phyloP scores from a whole-genome alignment of 2,113 vertebrate genomes.

The Corapipo altera region DNA sequence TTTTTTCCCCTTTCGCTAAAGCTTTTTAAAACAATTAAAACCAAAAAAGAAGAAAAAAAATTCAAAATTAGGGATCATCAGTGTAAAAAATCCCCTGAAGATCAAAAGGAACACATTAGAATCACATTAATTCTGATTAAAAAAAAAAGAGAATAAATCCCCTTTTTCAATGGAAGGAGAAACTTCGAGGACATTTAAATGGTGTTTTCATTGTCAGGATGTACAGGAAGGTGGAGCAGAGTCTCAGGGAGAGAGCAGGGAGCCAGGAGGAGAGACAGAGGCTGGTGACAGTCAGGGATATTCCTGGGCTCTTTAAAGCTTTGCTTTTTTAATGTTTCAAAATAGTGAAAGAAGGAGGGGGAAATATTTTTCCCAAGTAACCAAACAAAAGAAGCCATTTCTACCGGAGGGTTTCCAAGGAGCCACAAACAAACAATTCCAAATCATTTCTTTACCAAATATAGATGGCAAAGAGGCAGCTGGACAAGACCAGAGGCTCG shows the following conservation, averaged over 20 bases:
- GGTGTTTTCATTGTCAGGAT: slow-evolving; percentile 55
- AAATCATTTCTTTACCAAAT: slow-evolving; percentile 20
- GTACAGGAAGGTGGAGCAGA: slow-evolving; percentile 45
- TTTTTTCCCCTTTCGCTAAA: background rate
- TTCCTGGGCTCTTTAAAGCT: background rate
- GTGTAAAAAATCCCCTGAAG: slow-evolving; percentile 64
- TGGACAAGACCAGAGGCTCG: background rate
- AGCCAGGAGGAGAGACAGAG: background rate
- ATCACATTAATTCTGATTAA: slow-evolving; percentile 65
- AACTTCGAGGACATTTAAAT: slow-evolving; percentile 50
- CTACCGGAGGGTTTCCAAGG: slow-evolving; percentile 31
- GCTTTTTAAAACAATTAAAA: slow-evolving; percentile 73
- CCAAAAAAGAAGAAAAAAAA: background rate
- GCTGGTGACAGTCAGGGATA: background rate
- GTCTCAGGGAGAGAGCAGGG: background rate
- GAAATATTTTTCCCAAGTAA: slow-evolving; percentile 38
- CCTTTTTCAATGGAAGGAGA: slow-evolving; percentile 49
- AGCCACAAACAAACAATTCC: slow-evolving; percentile 49
- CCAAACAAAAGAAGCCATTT: slow-evolving; percentile 44
- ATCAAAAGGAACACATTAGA: slow-evolving; percentile 71
- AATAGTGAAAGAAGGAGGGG: background rate
- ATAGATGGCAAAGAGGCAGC: background rate
- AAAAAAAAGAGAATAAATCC: slow-evolving; percentile 25
- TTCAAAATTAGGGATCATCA: slow-evolving; percentile 64
- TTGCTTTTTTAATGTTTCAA: background rate